Evolutionary conservation across 2,113 vertebrate species (phyloP).

Genomic region (Mungos mungo): DNA sequence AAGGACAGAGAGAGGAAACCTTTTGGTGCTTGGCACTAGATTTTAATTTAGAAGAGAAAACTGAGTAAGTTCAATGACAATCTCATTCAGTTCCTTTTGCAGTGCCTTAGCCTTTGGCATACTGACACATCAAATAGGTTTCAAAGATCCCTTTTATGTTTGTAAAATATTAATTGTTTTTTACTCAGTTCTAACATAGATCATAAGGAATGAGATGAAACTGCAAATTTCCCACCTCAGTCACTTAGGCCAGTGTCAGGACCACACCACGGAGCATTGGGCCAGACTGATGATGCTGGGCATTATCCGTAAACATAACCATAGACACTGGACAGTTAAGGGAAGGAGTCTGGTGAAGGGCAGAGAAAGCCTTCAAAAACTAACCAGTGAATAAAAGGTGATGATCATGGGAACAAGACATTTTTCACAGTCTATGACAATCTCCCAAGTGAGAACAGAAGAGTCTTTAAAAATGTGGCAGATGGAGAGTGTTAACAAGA

Average conservation of each 20-base stretch:
- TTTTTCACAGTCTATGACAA: not conserved
- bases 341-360: not conserved
- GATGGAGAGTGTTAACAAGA: conserved; percentile 39
- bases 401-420: not conserved
- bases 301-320: not conserved
- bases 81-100: not conserved
- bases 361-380: not conserved
- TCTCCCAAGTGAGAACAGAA: not conserved
- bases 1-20: not conserved
- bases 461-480: not conserved
- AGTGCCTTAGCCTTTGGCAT: not conserved
- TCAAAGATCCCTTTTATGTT: conserved; percentile 53
- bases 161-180: conserved; percentile 50
- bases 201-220: not conserved
- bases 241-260: not conserved
- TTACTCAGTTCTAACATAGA: not conserved
- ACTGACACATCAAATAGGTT: conserved; percentile 21
- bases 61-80: conserved; percentile 3
- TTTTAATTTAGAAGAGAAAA: conserved; percentile 66
- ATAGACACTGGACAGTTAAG: not conserved
- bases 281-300: not conserved
- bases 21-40: conserved; percentile 33
- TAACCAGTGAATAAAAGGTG: not conserved
- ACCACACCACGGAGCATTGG: not conserved
- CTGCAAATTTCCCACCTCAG: not conserved